Percentiles rank a stretch among this genome's conserved stretches.
Conservation (phyloP, 2,113 vertebrate species). For the Ameiurus melas region DNA sequence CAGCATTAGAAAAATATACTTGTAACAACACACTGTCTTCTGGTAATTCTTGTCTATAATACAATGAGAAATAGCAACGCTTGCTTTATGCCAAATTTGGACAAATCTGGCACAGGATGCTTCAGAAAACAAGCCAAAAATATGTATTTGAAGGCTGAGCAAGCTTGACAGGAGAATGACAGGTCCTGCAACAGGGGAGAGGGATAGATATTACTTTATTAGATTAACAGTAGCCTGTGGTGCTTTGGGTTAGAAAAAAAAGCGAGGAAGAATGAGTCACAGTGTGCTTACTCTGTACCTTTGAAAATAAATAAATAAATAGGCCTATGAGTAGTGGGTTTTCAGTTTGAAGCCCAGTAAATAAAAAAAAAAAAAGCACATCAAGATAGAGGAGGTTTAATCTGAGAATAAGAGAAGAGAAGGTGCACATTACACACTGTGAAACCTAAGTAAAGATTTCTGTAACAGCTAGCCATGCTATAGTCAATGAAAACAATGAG, state of each 20-base stretch:
- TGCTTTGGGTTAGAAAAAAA: conserved; percentile 30
- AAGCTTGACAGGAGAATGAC: conserved; percentile 32
- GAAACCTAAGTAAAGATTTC: conserved; percentile 28
- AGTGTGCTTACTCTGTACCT: conserved; percentile 16
- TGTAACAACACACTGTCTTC: not conserved
- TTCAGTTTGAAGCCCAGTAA: conserved; percentile 38
- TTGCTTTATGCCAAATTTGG: not conserved
- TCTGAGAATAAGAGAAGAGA: conserved; percentile 41
- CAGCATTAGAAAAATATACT: not conserved
- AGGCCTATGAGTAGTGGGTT: conserved; percentile 14
- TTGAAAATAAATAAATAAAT: conserved; percentile 37
- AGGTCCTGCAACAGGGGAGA: conserved; percentile 15
- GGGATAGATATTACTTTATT: conserved; percentile 30
- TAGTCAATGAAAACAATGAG: conserved; percentile 33
- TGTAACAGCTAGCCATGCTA: conserved; percentile 21
- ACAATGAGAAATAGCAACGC: not conserved
- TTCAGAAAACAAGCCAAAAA: conserved; percentile 29
- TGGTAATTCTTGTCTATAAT: conserved; percentile 18
- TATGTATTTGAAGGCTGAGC: conserved; percentile 30
- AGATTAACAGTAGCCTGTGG: conserved; percentile 22
- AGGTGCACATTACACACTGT: conserved; percentile 30
- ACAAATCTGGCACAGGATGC: conserved; percentile 30
- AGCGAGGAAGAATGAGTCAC: not conserved
- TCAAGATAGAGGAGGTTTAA: conserved; percentile 43
- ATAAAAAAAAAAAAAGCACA: too few species aligned